Evolutionary conservation across 2,113 vertebrate species (phyloP).

Genomic region (Rhombomys opimus): DNA sequence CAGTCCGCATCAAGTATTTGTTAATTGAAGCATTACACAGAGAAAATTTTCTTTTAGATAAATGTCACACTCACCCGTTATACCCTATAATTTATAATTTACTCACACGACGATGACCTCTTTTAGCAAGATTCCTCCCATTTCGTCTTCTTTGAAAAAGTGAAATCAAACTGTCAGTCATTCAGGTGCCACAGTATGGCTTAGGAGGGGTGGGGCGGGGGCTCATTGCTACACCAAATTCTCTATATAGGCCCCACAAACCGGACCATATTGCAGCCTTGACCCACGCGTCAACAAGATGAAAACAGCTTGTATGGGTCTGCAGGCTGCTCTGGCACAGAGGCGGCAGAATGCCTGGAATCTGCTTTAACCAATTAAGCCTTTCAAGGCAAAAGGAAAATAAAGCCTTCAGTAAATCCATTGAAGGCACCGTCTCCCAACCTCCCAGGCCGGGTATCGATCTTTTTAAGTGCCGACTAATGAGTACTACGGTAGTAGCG

Average conservation of each 20-base stretch:
- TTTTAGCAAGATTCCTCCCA: not conserved
- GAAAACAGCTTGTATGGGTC: slow-evolving; percentile 3
- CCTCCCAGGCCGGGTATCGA: slow-evolving; percentile 71
- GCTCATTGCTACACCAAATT: not conserved
- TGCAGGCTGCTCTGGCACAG: slow-evolving; percentile 18
- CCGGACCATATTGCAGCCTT: not conserved
- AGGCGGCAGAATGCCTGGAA: slow-evolving; percentile 58
- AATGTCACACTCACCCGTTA: not conserved
- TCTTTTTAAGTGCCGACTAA: slow-evolving; percentile 82
- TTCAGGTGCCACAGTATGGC: not conserved
- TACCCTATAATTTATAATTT: not conserved
- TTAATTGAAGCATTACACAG: not conserved
- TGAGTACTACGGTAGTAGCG: slow-evolving; percentile 61
- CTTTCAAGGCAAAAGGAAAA: slow-evolving; percentile 68
- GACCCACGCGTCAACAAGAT: slow-evolving; percentile 35
- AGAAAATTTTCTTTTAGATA: slow-evolving; percentile 1
- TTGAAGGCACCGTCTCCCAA: slow-evolving; percentile 66
- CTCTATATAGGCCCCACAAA: not conserved
- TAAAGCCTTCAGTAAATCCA: slow-evolving; percentile 73
- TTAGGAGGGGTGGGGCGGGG: not conserved
- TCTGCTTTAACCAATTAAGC: slow-evolving; percentile 80
- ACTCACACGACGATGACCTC: not conserved
- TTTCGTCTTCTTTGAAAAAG: slow-evolving; percentile 13
- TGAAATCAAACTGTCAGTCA: slow-evolving; percentile 49
- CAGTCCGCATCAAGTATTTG: slow-evolving; percentile 44